phyloP scores from a whole-genome alignment of 2,113 vertebrate genomes.

The Alouatta palliata region DNA sequence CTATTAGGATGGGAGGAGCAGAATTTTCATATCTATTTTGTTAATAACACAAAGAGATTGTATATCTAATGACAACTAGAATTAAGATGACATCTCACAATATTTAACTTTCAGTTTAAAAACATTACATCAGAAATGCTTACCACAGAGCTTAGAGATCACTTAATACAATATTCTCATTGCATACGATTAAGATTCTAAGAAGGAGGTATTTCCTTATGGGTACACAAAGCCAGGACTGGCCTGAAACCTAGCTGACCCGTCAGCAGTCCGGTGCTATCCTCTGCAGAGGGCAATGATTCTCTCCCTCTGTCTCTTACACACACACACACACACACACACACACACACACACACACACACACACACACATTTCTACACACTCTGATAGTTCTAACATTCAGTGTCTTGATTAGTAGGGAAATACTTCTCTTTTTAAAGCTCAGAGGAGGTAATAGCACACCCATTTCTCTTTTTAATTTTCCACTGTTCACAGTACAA shows the following conservation, averaged over 20 bases:
- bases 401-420: not conserved
- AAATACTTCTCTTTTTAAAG: not conserved
- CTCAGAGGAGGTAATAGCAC: not conserved
- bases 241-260: not conserved
- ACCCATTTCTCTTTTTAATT: slow-evolving; percentile 65
- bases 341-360: not conserved
- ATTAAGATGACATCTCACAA: not conserved
- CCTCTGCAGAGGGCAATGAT: not conserved
- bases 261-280: accelerated
- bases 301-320: too few relatives aligned
- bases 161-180: not conserved
- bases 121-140: not conserved
- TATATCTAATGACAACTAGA: not conserved
- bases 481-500: slow-evolving; percentile 28
- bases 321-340: too few relatives aligned
- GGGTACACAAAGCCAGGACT: not conserved
- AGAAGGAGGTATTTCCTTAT: not conserved
- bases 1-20: not conserved
- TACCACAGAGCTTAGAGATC: not conserved
- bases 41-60: not conserved
- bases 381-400: not conserved
- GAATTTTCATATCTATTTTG: slow-evolving; percentile 25
- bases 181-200: not conserved
- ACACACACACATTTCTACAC: not conserved
- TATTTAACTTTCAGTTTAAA: slow-evolving; percentile 40